A percentile compares a stretch with the other conserved stretches of the same genome.
Evolutionary conservation across 2,113 vertebrate species (phyloP).

Genomic region (Oreamnos americanus): DNA sequence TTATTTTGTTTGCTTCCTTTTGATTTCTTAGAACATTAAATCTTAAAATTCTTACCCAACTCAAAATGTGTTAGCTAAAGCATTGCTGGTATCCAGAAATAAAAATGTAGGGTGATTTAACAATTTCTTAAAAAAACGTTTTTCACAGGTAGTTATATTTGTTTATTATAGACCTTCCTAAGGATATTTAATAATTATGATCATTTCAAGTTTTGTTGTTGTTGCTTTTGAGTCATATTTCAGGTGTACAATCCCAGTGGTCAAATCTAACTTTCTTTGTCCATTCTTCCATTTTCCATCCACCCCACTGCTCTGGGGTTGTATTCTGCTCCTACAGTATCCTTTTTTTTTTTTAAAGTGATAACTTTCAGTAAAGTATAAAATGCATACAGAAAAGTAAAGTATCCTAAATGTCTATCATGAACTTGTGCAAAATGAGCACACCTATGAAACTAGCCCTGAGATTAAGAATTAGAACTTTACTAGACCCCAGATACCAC

Average conservation of each 20-base stretch:
- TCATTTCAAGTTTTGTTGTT: background rate
- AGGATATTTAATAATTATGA: background rate
- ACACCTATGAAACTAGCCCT: background rate
- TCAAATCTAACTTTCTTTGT: background rate
- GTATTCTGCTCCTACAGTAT: background rate
- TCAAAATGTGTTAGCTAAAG: conserved; percentile 48
- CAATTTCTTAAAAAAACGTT: background rate
- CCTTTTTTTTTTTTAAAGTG: background rate
- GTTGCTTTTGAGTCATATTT: background rate
- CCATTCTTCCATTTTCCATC: background rate
- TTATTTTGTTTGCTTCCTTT: conserved; percentile 73
- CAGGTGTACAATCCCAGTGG: background rate
- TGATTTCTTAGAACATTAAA: conserved; percentile 65
- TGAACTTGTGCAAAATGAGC: background rate
- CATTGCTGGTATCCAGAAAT: conserved; percentile 21
- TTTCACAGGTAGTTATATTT: background rate
- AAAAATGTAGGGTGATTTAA: background rate
- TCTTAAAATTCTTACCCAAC: conserved; percentile 51
- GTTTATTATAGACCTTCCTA: background rate
- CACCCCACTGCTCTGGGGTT: background rate
- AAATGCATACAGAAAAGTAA: background rate
- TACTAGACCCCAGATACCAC: background rate
- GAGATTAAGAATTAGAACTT: background rate
- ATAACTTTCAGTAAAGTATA: background rate
- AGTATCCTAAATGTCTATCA: background rate